These are phyloP conservation scores for Macrobrachium nipponense DNA, from an alignment of 1,140 invertebrate species.

Conservation along the genomic window DNA sequence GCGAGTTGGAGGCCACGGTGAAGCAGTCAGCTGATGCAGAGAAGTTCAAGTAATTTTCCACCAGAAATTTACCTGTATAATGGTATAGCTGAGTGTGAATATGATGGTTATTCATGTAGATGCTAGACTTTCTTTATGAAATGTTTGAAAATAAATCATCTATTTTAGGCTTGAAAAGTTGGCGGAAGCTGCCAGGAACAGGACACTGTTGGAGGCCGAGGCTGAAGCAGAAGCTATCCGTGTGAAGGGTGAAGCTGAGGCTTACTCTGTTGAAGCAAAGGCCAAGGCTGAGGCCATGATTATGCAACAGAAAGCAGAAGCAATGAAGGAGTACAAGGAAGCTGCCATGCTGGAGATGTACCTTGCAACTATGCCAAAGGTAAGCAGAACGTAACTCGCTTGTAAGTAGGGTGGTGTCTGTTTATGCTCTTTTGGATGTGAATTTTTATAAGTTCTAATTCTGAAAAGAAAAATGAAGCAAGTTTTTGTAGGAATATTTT, in stretches of 20 bases:
- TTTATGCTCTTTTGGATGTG: too few species aligned
- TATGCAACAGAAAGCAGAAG: slow-evolving; percentile 96
- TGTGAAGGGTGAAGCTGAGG: slow-evolving; percentile 88
- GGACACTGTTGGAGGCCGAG: slow-evolving; percentile 90
- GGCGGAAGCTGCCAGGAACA: slow-evolving; percentile 89
- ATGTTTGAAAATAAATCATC: too few species aligned
- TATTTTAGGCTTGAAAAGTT: slow-evolving; percentile 83
- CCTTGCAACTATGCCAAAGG: slow-evolving; percentile 94
- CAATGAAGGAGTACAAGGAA: slow-evolving; percentile 94
- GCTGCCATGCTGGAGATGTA: slow-evolving; percentile 98
- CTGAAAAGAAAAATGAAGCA: too few species aligned
- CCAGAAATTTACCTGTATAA: slow-evolving; percentile 36
- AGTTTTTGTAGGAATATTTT: too few species aligned
- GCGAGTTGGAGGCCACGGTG: slow-evolving; percentile 90
- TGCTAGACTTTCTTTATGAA: too few species aligned
- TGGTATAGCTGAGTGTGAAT: neutral
- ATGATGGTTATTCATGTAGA: too few species aligned
- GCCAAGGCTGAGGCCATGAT: slow-evolving; percentile 95
- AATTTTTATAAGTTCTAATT: too few species aligned
- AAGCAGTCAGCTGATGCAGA: slow-evolving; percentile 93
- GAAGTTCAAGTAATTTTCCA: slow-evolving; percentile 77
- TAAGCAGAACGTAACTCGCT: slow-evolving; percentile 67
- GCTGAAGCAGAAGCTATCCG: slow-evolving; percentile 92
- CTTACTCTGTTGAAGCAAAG: slow-evolving; percentile 93
- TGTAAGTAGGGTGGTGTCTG: too few species aligned